Conservation (phyloP, 2,888 invertebrate species). For the Nebria brevicollis region DNA sequence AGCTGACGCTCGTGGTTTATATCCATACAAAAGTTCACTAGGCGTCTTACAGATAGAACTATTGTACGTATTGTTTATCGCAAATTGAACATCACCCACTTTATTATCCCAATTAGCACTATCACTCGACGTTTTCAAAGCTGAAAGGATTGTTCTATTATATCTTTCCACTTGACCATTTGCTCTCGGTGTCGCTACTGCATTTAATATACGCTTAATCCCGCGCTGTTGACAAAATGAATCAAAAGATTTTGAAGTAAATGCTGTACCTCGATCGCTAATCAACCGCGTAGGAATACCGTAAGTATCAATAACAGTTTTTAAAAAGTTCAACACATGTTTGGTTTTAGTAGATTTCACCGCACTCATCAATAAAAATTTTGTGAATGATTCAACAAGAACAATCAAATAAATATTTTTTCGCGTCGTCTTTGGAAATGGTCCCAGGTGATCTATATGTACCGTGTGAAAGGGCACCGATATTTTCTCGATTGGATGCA, state of each 20-base stretch:
- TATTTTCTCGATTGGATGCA: too few species aligned
- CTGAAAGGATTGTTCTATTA: slow-evolving; percentile 51
- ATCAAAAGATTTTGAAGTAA: slow-evolving; percentile 54
- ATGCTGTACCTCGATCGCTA: slow-evolving; percentile 56
- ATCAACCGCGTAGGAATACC: slow-evolving; percentile 53
- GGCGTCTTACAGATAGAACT: slow-evolving; percentile 51
- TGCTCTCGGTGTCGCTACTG: slow-evolving; percentile 52
- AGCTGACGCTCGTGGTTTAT: background rate
- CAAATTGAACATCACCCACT: slow-evolving; percentile 54
- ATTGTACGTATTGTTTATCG: slow-evolving; percentile 50
- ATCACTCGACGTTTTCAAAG: slow-evolving; percentile 50
- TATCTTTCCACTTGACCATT: slow-evolving; percentile 49
- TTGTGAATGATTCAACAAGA: slow-evolving; percentile 57
- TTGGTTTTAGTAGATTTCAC: slow-evolving; percentile 53
- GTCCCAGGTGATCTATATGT: too few species aligned
- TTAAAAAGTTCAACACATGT: slow-evolving; percentile 52
- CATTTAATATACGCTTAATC: slow-evolving; percentile 50
- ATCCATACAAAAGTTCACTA: slow-evolving; percentile 52
- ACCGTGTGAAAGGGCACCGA: too few species aligned
- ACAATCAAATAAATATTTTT: slow-evolving; percentile 48
- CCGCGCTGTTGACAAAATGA: slow-evolving; percentile 52
- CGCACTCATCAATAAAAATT: slow-evolving; percentile 55
- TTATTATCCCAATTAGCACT: slow-evolving; percentile 51
- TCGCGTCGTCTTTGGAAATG: too few species aligned
- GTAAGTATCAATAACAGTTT: slow-evolving; percentile 51